Evolutionary conservation across 2,113 vertebrate genomes (phyloP).

Genomic region (Falcunculus frontatus): DNA sequence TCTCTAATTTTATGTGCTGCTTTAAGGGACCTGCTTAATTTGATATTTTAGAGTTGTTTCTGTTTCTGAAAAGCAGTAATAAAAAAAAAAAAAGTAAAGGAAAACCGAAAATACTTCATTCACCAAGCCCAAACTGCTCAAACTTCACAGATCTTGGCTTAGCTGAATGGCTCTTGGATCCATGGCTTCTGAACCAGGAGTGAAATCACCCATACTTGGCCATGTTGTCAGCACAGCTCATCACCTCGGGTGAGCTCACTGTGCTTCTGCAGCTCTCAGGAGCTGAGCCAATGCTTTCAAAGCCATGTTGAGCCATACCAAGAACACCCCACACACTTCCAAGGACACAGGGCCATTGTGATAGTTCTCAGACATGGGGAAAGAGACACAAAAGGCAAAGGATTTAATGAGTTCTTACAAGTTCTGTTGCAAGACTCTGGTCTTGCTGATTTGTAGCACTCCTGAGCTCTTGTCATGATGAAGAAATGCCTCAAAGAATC

Average conservation of each 20-base stretch:
- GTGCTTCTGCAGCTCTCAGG: background rate
- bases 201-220: background rate
- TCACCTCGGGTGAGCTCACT: background rate
- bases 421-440: background rate
- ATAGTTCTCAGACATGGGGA: background rate
- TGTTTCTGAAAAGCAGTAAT: background rate
- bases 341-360: background rate
- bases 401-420: background rate
- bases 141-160: background rate
- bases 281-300: background rate
- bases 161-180: background rate
- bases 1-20: background rate
- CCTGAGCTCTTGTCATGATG: background rate
- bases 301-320: background rate
- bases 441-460: background rate
- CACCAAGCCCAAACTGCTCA: background rate
- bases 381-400: background rate
- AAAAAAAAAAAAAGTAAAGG: background rate
- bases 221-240: accelerated
- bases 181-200: background rate
- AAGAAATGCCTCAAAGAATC: background rate
- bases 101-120: background rate
- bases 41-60: background rate
- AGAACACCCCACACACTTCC: background rate
- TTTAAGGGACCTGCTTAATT: background rate